These are phyloP conservation scores for Nothura maculosa DNA, from an alignment of 2,797 vertebrate genomes.

Conservation along the genomic window DNA sequence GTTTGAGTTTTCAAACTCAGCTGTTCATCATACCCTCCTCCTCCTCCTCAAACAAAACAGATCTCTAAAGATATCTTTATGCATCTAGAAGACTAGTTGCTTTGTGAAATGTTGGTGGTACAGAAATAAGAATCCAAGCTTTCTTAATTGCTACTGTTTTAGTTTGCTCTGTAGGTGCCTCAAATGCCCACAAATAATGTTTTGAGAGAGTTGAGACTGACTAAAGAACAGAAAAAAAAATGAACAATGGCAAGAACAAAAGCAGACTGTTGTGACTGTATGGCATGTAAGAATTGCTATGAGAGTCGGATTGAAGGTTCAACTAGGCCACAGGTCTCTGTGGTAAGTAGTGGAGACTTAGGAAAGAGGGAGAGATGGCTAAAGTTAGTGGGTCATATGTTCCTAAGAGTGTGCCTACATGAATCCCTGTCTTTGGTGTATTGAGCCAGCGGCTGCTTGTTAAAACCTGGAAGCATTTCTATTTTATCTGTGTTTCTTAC, in stretches of 20 bases:
- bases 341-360: background rate
- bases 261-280: background rate
- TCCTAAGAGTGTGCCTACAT: background rate
- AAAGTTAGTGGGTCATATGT: background rate
- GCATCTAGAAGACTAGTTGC: background rate
- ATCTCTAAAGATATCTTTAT: background rate
- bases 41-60: background rate
- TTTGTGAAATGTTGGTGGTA: background rate
- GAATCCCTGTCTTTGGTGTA: background rate
- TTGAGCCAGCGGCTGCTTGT: background rate
- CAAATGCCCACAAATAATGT: background rate
- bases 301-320: background rate
- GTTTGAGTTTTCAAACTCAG: background rate
- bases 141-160: background rate
- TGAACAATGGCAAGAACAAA: background rate
- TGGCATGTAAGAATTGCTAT: background rate
- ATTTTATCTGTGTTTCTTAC: background rate
- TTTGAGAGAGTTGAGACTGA: background rate
- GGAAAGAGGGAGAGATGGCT: background rate
- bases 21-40: rapidly evolving
- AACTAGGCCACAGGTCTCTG: background rate
- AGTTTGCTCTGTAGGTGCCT: background rate
- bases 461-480: background rate
- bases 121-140: background rate
- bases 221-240: background rate